phyloP scores from a whole-genome alignment of 2,797 vertebrate genomes.

The Hydrocynus forskahlii region DNA sequence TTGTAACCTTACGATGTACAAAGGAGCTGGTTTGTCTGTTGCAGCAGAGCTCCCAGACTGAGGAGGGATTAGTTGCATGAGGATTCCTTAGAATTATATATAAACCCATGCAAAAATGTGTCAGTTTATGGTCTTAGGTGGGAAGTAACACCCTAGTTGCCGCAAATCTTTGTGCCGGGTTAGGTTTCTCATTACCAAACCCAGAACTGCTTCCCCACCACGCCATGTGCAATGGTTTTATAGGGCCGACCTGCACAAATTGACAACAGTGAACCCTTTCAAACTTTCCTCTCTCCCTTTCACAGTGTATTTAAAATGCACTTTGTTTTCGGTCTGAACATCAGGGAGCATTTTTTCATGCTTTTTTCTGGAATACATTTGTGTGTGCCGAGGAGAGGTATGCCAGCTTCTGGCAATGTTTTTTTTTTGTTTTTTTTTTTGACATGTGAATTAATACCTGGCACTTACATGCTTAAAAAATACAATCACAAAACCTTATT shows the following conservation, averaged over 20 bases:
- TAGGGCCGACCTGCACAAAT: background rate
- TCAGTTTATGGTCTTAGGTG: background rate
- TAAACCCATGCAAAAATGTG: too few relatives aligned
- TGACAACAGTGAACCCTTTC: background rate
- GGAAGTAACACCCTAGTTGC: background rate
- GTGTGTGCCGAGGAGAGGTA: background rate
- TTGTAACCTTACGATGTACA: background rate
- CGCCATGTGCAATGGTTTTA: background rate
- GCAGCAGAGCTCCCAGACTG: background rate
- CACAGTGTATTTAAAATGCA: background rate
- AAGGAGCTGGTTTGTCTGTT: background rate
- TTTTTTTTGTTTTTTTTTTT: background rate
- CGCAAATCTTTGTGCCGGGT: background rate
- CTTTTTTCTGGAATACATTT: background rate
- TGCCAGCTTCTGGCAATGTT: background rate
- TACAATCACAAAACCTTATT: conserved; percentile 68
- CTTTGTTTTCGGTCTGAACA: background rate
- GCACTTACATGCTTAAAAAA: conserved; percentile 61
- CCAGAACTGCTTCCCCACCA: too few relatives aligned
- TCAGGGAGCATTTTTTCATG: background rate
- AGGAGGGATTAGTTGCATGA: background rate
- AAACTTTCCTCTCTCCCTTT: background rate
- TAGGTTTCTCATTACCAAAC: background rate
- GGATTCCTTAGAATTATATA: background rate
- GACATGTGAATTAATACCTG: conserved; percentile 63